These are phyloP conservation scores for Amphiprion ocellaris DNA, from an alignment of 2,113 vertebrate genomes.

Conservation along the genomic window DNA sequence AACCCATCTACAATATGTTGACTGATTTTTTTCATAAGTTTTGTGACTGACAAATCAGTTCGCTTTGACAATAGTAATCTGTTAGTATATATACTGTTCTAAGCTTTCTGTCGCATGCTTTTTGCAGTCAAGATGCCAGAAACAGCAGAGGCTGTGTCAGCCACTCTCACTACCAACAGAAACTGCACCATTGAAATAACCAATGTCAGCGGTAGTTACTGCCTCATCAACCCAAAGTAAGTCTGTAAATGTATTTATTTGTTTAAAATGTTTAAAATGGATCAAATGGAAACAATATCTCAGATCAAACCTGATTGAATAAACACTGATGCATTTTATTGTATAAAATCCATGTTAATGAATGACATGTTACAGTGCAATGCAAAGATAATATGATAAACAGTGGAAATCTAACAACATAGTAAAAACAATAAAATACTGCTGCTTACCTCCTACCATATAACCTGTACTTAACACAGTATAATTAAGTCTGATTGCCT, in stretches of 20 bases:
- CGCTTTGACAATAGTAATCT: conserved; percentile 6
- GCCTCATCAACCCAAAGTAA: conserved; percentile 84
- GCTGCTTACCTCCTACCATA: neutral
- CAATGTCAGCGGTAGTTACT: conserved; percentile 72
- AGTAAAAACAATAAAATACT: neutral
- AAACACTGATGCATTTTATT: neutral
- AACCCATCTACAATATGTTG: neutral
- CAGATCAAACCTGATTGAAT: neutral
- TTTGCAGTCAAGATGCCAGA: conserved; percentile 71
- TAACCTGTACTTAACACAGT: neutral
- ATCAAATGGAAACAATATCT: neutral
- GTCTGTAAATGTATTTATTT: conserved; percentile 34
- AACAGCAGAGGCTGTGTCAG: conserved; percentile 80
- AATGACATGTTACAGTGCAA: neutral
- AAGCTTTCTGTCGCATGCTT: conserved; percentile 25
- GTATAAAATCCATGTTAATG: neutral
- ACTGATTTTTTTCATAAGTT: neutral
- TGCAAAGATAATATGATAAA: too few relatives aligned
- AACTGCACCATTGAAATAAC: conserved; percentile 82
- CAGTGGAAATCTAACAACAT: neutral
- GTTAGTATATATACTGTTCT: neutral
- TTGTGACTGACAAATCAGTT: neutral
- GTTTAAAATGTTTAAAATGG: neutral
- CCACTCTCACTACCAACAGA: conserved; percentile 80
- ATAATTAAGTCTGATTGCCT: neutral